These are phyloP conservation scores for Epinephelus coioides DNA, from an alignment of 2,797 vertebrate species.

Conservation along the genomic window DNA sequence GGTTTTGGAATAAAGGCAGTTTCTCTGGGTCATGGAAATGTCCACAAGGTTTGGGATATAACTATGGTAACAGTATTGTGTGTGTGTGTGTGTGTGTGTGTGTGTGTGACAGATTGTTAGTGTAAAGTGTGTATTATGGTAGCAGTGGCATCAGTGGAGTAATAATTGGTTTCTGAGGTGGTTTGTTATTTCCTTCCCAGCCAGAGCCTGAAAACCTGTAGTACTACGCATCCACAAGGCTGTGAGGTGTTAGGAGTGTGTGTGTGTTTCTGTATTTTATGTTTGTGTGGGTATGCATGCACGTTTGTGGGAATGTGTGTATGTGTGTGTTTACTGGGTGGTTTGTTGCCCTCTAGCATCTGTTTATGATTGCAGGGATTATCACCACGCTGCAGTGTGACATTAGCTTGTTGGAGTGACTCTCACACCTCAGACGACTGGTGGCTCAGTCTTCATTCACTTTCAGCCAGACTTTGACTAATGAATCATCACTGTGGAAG, in stretches of 20 bases:
- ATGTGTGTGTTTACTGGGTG: slow-evolving; percentile 65
- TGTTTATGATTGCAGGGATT: slow-evolving; percentile 83
- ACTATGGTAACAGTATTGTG: slow-evolving; percentile 21
- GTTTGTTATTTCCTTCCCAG: slow-evolving; percentile 52
- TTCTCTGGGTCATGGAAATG: slow-evolving; percentile 27
- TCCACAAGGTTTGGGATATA: slow-evolving; percentile 45
- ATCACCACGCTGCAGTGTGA: slow-evolving; percentile 78
- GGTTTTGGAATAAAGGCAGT: slow-evolving; percentile 22
- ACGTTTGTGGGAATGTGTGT: slow-evolving; percentile 17
- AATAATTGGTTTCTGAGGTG: slow-evolving; percentile 60
- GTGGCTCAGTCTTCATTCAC: slow-evolving; percentile 60
- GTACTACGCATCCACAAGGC: slow-evolving; percentile 12
- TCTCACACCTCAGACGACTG: slow-evolving; percentile 68
- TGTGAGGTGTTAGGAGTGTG: slow-evolving; percentile 24
- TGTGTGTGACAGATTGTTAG: slow-evolving; percentile 33
- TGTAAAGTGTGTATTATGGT: slow-evolving; percentile 38
- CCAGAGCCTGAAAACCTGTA: slow-evolving; percentile 24
- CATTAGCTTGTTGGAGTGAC: slow-evolving; percentile 71
- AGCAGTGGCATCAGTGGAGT: slow-evolving; percentile 38
- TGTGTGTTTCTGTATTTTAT: slow-evolving; percentile 22
- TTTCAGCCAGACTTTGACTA: slow-evolving; percentile 66
- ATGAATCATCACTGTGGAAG: slow-evolving; percentile 60
- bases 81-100: background rate
- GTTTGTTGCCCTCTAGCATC: slow-evolving; percentile 75
- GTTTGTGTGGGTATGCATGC: slow-evolving; percentile 21